A percentile compares a stretch with the other conserved stretches of the same genome.
Evolutionary conservation across 2,888 invertebrate species (phyloP).

Genomic region (Protophormia terraenovae): DNA sequence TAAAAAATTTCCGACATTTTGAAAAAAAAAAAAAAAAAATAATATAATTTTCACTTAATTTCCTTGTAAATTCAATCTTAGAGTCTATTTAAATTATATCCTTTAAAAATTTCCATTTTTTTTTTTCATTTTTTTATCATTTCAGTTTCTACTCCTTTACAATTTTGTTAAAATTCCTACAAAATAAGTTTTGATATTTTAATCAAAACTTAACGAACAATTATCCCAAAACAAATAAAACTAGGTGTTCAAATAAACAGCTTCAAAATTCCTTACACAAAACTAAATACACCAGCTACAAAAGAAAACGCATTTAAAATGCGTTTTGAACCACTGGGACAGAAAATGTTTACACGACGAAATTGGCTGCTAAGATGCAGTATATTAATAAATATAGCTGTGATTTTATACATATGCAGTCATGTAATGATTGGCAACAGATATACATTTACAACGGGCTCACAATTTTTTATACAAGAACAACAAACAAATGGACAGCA

Average conservation of each 20-base stretch:
- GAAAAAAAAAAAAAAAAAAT: no score
- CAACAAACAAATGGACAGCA: conserved; percentile 75
- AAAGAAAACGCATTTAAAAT: conserved; percentile 69
- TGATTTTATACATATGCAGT: conserved; percentile 87
- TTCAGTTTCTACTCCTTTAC: conserved; percentile 16
- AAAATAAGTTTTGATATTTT: conserved; percentile 11
- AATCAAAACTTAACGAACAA: background rate
- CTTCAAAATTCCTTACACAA: conserved; percentile 68
- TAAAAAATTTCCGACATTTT: no score
- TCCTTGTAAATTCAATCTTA: no score
- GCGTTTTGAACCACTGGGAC: conserved; percentile 78
- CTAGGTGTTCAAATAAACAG: conserved; percentile 54
- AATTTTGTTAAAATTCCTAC: background rate
- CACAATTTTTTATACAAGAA: conserved; percentile 78
- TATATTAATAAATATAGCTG: conserved; percentile 88
- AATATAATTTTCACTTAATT: no score
- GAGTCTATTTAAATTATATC: background rate
- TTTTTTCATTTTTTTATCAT: background rate
- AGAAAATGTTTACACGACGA: conserved; percentile 83
- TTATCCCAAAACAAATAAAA: background rate
- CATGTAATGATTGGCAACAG: conserved; percentile 83
- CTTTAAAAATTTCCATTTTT: background rate
- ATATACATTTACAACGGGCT: conserved; percentile 78
- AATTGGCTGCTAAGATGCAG: conserved; percentile 89
- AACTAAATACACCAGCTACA: conserved; percentile 36